phyloP scores from a whole-genome alignment of 2,888 invertebrate genomes.

The Gymnoscelis rufifasciata region DNA sequence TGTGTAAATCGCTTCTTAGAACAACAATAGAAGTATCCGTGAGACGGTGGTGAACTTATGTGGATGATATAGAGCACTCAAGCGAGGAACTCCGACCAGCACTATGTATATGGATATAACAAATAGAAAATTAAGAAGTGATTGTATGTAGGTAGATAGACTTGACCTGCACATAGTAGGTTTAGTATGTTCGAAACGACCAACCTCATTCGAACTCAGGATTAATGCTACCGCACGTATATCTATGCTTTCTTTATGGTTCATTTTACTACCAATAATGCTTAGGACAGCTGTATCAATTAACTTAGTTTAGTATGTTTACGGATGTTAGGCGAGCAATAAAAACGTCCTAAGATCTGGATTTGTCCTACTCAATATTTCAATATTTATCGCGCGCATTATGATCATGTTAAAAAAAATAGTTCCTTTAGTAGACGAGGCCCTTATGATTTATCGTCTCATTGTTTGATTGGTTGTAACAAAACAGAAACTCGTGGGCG shows the following conservation, averaged over 20 bases:
- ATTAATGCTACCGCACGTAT: neutral
- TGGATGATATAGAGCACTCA: conserved; percentile 40
- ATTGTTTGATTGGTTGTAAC: conserved; percentile 40
- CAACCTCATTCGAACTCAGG: neutral
- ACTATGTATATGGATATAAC: too few species aligned
- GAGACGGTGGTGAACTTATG: conserved; percentile 59
- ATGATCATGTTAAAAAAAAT: too few species aligned
- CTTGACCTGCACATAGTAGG: neutral
- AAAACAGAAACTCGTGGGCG: conserved; percentile 36
- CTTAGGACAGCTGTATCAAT: too few species aligned
- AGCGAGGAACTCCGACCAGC: conserved; percentile 35
- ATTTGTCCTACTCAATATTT: too few species aligned
- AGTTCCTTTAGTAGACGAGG: conserved; percentile 3
- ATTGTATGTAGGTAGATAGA: conserved; percentile 20
- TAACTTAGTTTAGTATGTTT: too few species aligned
- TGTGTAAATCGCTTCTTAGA: neutral
- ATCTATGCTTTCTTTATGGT: too few species aligned
- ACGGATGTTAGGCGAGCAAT: too few species aligned
- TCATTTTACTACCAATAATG: too few species aligned
- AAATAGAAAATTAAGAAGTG: too few species aligned
- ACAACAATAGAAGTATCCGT: conserved; percentile 46
- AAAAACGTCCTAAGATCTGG: too few species aligned
- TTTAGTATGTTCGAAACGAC: neutral
- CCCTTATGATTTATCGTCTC: conserved; percentile 34
- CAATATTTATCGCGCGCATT: too few species aligned